Base-by-base conservation (phyloP, 2,888 invertebrate species). In the Ametastegia equiseti region DNA sequence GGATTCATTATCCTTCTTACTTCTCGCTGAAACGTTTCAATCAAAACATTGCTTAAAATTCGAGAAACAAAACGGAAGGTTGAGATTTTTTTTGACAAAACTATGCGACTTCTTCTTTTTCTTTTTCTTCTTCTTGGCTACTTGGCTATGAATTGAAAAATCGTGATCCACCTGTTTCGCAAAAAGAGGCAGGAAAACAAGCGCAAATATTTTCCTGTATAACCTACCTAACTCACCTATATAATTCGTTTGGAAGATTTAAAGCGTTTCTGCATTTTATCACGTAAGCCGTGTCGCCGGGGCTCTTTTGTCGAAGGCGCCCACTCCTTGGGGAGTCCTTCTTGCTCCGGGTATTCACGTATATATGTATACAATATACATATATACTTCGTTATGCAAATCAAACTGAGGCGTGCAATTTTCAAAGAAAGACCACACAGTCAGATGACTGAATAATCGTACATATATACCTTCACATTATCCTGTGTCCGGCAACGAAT, bases 301-400 rank as follows among this genome's bases (percentile, higher is more conserved):
- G 23, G 39, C 11, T 15, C 71, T 71, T 71, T 71, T 71, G 71
- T 71, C 45, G 15, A 5, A 15, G 30, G 15, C 47, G n/a, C 71
- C 30, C 45, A 23, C 71, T 71, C 45, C 47, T 45, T 30, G 71
- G 45, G 71, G 71, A 71, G 71, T 36, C 47, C n/a, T 71, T 30
- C 30, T 47, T 45, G 27, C 30, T 4, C 71, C 6, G 27, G 47
- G 27, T 47, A 27, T 45, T 27, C 4, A n/a, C n/a, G n/a, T n/a
- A n/a, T n/a, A n/a, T n/a, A n/a, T n/a, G n/a, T n/a, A n/a, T n/a
- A n/a, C n/a, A n/a, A n/a, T n/a, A n/a, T n/a, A n/a, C n/a, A n/a
- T n/a, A n/a, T 60, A 9, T 33, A 63, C 19, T 67, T 71, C 42
- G 13, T 47, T 71, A 71, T 71, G 71, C 71, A 71, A 71, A 71